Base-by-base conservation (phyloP, 2,888 invertebrate species). In the Polydrusus pterygomalis region DNA sequence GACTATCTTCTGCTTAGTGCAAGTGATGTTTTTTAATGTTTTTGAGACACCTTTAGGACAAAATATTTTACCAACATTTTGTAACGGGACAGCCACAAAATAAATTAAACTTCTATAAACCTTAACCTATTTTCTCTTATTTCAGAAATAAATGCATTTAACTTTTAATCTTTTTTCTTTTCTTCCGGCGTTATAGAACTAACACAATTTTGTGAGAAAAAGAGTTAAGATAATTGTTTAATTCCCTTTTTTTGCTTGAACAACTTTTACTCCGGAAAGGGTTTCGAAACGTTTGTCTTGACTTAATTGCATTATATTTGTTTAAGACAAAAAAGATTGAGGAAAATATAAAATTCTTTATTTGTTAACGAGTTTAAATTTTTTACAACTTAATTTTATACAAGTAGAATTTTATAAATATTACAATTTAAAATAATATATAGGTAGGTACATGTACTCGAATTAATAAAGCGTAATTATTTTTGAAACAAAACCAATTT, bases 191-290 rank as follows among this genome's bases (percentile, higher is more conserved):
- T 43, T n/a, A n/a, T 34, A 34, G n/a, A 43, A 13, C 43, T 43
- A 43, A 43, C n/a, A 43, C 43, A 43, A 43, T 43, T 43, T 43
- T 9, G n/a, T n/a, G 43, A 43, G 43, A 43, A 43, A 43, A 43
- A 43, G 43, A 43, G 43, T 43, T 43, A 43, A 43, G 43, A 43
- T 43, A 43, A 43, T 43, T 43, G 43, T 43, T 43, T 43, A n/a
- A 43, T 43, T 43, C 13, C 43, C 13, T 43, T 43, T 43, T 43
- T 43, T 43, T 13, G 13, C 43, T 43, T 10, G 43, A 43, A n/a
- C 13, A 43, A 13, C n/a, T 43, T 43, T 43, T n/a, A 13, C n/a
- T 13, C 6, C n/a, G 43, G 43, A 43, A 43, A 43, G n/a, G n/a
- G 43, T 13, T 43, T 13, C 2, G 43, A 43, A 43, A 43, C 43